Conservation (phyloP, 1,140 invertebrate genomes). For the Halesus radiatus region DNA sequence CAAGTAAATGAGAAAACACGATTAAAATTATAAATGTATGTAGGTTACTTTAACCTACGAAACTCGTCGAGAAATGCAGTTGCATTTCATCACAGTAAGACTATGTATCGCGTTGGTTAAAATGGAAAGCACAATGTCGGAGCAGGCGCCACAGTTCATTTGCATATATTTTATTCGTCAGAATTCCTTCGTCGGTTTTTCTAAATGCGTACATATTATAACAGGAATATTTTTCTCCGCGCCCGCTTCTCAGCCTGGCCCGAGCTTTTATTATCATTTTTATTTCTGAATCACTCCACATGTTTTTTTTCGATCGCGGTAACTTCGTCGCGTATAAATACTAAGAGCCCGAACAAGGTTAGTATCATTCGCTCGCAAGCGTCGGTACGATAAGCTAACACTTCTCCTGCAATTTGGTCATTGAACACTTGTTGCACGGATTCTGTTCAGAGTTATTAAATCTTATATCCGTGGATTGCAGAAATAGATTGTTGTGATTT, state of each 20-base stretch:
- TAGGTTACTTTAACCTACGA: too few species aligned
- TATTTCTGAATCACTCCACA: slow-evolving; percentile 43
- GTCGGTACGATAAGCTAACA: slow-evolving; percentile 36
- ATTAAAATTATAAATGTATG: too few species aligned
- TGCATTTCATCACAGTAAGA: not conserved
- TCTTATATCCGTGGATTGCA: not conserved
- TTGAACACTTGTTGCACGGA: slow-evolving; percentile 29
- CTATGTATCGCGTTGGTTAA: slow-evolving; percentile 15
- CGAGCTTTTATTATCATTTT: slow-evolving; percentile 47
- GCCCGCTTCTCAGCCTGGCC: not conserved
- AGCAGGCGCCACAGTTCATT: slow-evolving; percentile 30
- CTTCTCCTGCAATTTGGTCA: slow-evolving; percentile 15
- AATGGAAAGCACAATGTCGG: slow-evolving; percentile 18
- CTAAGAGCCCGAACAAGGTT: slow-evolving; percentile 50
- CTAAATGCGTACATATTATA: slow-evolving; percentile 37
- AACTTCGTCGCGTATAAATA: slow-evolving; percentile 50
- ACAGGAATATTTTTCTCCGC: not conserved
- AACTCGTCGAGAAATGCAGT: too few species aligned
- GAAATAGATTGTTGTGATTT: not conserved
- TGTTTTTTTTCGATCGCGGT: slow-evolving; percentile 43
- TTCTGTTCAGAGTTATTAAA: not conserved
- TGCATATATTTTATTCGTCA: slow-evolving; percentile 46
- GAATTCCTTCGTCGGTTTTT: slow-evolving; percentile 43
- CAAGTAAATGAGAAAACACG: too few species aligned
- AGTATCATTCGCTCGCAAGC: slow-evolving; percentile 52